Evolutionary conservation across 2,113 vertebrate genomes (phyloP), one percentile per base, ranked within the genome.

Genomic region (Leucosticte australis): DNA sequence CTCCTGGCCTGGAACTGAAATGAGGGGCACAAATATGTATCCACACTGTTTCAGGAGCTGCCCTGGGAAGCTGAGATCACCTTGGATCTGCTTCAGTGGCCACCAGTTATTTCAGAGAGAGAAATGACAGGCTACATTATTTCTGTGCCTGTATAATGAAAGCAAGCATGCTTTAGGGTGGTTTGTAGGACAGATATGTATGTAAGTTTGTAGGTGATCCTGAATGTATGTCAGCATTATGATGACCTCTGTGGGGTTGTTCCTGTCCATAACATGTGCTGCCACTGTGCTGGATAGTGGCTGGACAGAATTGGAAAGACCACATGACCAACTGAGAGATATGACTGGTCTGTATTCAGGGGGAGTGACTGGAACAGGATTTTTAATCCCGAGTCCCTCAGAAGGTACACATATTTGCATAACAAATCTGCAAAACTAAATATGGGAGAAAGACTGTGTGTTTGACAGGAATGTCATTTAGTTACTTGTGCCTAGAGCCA

Each of bases 251-350:
- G 5, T 31, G 63, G 30, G 14, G 11, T 27, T 73, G 41, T 20
- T 83, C n/a, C 41, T 79, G 71, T 33, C 44, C 64, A 53, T 24
- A 28, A 30, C 0, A 1, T 59, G 35, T 82, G 62, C 57, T 62
- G 41, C 41, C n/a, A 33, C 31, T 47, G 7, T 19, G 39, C 68
- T 56, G 49, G 67, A 35, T 27, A 73, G 57, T 83, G 47, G 39
- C 68, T 55, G 57, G 68, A 42, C 31, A 73, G 57, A 87, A 56
- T 0, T 76, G 52, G 52, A 85, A 62, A 39, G 35, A 59, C 5
- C 28, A 75, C 30, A 31, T 0, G 4, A 39, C 47, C 4, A 0
- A 2, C 3, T 47, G 26, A 18, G 50, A 78, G 42, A 56, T 65
- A 8, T 60, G 22, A 37, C 30, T 81, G 64, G 65, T 65, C 28